phyloP scores from a whole-genome alignment of 2,888 invertebrate genomes.

The Drosophila quinaria region DNA sequence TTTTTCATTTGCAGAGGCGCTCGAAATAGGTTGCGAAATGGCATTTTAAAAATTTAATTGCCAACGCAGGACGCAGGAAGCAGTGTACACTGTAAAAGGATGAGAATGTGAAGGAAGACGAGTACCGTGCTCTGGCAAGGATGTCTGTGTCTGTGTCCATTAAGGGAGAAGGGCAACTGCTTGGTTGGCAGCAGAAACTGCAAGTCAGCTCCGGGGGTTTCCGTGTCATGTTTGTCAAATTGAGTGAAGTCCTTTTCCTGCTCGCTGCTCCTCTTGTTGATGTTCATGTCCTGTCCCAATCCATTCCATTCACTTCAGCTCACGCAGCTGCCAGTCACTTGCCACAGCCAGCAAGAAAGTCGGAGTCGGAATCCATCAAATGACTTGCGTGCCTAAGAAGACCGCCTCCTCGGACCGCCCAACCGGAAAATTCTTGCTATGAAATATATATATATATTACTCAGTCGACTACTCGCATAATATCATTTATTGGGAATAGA shows the following conservation, averaged over 20 bases:
- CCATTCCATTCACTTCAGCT: conserved; percentile 36
- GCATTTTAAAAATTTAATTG: conserved; percentile 76
- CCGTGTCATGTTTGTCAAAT: conserved; percentile 80
- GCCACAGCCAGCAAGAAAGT: conserved; percentile 18
- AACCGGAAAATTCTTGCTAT: conserved; percentile 24
- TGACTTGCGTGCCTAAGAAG: conserved; percentile 51
- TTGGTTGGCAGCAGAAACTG: conserved; percentile 48
- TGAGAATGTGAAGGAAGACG: neutral
- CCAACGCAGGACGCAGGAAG: conserved; percentile 14
- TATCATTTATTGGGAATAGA: neutral
- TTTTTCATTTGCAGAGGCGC: conserved; percentile 56
- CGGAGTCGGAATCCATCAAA: conserved; percentile 42
- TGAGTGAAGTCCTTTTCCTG: conserved; percentile 65
- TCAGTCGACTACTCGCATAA: neutral
- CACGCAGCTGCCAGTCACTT: conserved; percentile 34
- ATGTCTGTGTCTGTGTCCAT: conserved; percentile 58
- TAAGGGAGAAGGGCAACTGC: conserved; percentile 15
- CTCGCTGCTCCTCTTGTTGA: conserved; percentile 45
- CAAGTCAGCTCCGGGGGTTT: conserved; percentile 70
- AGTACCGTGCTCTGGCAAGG: neutral
- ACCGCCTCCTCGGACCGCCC: conserved; percentile 1
- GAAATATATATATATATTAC: conserved; percentile 10
- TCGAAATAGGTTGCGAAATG: conserved; percentile 65
- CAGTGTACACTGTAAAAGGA: neutral
- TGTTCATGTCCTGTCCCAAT: conserved; percentile 40